Percentiles rank a stretch among this genome's conserved stretches.
Conservation (phyloP, 2,888 invertebrate species). For the Isoperla grammatica region DNA sequence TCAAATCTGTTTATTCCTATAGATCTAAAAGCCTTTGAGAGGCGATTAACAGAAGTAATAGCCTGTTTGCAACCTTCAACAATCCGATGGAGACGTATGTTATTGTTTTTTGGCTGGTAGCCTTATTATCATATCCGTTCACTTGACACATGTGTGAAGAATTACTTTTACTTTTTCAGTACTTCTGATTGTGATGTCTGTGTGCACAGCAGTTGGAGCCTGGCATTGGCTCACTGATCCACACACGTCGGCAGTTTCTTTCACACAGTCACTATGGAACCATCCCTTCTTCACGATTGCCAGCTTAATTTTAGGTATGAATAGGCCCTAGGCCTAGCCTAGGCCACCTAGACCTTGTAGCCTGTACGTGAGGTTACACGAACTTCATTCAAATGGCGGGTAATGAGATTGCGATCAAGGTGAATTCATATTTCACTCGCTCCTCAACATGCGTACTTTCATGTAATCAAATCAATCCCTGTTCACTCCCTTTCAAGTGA, state of each 20-base stretch:
- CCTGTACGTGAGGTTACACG: too few relatives aligned
- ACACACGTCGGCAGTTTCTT: conserved; percentile 82
- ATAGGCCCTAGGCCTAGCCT: background rate
- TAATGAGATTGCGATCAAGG: too few relatives aligned
- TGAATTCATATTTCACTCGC: too few relatives aligned
- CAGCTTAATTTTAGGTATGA: conserved; percentile 70
- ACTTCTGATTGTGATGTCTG: conserved; percentile 75
- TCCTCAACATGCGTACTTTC: too few relatives aligned
- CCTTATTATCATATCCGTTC: background rate
- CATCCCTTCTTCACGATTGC: conserved; percentile 93
- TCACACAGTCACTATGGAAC: conserved; percentile 86
- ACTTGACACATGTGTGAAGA: background rate
- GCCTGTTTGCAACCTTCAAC: conserved; percentile 92
- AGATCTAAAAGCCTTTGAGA: conserved; percentile 98
- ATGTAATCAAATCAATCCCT: too few relatives aligned
- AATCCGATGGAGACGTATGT: conserved; percentile 90
- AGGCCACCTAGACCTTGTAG: too few relatives aligned
- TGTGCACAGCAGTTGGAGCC: conserved; percentile 89
- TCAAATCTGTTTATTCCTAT: conserved; percentile 41
- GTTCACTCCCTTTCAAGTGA: too few relatives aligned
- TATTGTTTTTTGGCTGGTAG: background rate
- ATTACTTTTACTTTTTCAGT: conserved; percentile 51
- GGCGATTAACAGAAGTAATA: conserved; percentile 94
- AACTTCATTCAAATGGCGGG: too few relatives aligned
- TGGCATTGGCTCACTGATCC: conserved; percentile 97